Conservation (phyloP, 2,888 invertebrate genomes). For the Creontiades dilutus region DNA sequence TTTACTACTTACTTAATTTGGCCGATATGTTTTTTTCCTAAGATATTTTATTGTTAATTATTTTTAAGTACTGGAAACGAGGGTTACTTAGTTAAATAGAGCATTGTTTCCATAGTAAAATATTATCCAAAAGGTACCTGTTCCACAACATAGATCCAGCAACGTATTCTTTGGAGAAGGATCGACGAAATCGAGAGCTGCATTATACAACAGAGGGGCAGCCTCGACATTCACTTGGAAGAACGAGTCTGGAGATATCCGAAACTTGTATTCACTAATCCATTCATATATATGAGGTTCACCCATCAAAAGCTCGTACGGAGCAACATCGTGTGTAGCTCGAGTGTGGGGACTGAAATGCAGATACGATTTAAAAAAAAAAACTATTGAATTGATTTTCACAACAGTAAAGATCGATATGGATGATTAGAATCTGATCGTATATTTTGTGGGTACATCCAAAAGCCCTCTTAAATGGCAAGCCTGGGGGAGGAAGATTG, state of each 20-base stretch:
- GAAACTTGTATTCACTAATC: conserved; percentile 83
- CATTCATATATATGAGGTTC: conserved; percentile 79
- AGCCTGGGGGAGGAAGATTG: too few relatives aligned
- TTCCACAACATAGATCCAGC: conserved; percentile 98
- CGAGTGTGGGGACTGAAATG: conserved; percentile 77
- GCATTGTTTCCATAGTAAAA: background rate
- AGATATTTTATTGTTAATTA: too few relatives aligned
- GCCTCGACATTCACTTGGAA: conserved; percentile 90
- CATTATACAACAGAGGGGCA: conserved; percentile 89
- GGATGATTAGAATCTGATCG: too few relatives aligned
- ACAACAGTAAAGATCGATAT: too few relatives aligned
- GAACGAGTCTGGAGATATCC: conserved; percentile 90
- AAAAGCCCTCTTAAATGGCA: too few relatives aligned
- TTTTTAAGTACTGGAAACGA: too few relatives aligned
- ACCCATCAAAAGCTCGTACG: conserved; percentile 78
- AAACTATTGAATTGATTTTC: too few relatives aligned
- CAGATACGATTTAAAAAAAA: too few relatives aligned
- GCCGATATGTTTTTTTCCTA: background rate
- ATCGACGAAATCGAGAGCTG: conserved; percentile 87
- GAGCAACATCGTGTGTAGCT: conserved; percentile 77
- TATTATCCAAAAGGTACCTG: conserved; percentile 81
- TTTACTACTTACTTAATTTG: too few relatives aligned
- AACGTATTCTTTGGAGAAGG: conserved; percentile 84
- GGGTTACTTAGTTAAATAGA: too few relatives aligned
- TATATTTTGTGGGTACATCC: too few relatives aligned